Percentiles rank a stretch among this genome's conserved stretches.
Evolutionary conservation across 2,113 vertebrate species (phyloP).

Genomic region (Chaetops frenatus): DNA sequence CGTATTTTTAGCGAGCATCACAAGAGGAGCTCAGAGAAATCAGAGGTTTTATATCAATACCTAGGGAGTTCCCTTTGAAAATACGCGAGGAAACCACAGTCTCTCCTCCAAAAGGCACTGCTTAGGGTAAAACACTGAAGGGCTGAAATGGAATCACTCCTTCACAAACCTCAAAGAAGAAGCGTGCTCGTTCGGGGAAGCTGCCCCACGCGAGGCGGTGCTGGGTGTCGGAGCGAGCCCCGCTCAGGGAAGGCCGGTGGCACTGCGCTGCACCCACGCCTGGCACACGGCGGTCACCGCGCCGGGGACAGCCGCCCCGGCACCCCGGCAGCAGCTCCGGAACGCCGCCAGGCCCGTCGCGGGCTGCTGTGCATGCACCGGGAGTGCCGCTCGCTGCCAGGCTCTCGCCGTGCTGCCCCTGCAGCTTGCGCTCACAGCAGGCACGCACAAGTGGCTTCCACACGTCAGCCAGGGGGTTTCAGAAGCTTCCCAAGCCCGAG

Average conservation of each 20-base stretch:
- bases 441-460: neutral
- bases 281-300: neutral
- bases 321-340: neutral
- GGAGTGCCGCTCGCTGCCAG: neutral
- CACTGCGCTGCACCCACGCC: neutral
- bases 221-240: accelerated
- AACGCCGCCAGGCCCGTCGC: accelerated
- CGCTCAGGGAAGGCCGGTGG: accelerated
- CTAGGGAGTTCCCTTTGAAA: neutral
- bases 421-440: neutral
- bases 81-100: accelerated
- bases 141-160: neutral
- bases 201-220: neutral
- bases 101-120: no score
- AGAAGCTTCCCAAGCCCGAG: accelerated
- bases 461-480: no score
- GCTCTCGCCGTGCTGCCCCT: neutral
- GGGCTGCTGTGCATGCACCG: neutral
- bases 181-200: neutral
- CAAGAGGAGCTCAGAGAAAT: neutral
- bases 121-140: neutral
- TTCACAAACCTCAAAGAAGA: accelerated
- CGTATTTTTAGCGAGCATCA: neutral
- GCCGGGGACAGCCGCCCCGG: neutral
- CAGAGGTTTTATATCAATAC: accelerated